These are phyloP conservation scores for Lagenorhynchus albirostris DNA, from an alignment of 2,113 vertebrate species.

Conservation along the genomic window DNA sequence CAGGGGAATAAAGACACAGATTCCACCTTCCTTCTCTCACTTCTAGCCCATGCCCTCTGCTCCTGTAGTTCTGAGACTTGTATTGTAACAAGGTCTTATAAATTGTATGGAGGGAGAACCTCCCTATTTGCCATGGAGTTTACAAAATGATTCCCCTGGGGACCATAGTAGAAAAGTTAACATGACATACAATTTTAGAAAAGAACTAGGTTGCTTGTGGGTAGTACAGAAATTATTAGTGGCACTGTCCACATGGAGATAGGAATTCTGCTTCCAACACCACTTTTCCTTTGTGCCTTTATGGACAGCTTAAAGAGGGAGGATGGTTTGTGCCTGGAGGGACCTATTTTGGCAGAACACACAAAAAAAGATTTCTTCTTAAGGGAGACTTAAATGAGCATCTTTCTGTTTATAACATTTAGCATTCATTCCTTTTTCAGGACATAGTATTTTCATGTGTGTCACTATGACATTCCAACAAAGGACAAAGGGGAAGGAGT, in stretches of 20 bases:
- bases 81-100: neutral
- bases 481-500: neutral
- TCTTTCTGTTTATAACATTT: constrained; percentile 28
- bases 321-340: neutral
- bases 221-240: constrained; percentile 7
- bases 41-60: neutral
- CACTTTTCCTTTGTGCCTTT: neutral
- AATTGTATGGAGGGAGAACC: neutral
- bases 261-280: neutral
- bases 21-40: neutral
- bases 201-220: neutral
- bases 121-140: neutral
- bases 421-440: neutral
- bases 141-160: neutral
- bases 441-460: neutral
- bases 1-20: neutral
- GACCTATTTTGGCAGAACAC: neutral
- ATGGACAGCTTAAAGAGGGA: neutral
- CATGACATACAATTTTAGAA: neutral
- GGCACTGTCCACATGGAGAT: neutral
- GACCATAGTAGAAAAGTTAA: constrained; percentile 21
- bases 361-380: constrained; percentile 2
- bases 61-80: neutral
- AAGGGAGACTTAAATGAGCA: neutral
- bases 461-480: neutral